These are phyloP conservation scores for Agonum fuliginosum DNA, from an alignment of 2,888 invertebrate species.

Conservation along the genomic window DNA sequence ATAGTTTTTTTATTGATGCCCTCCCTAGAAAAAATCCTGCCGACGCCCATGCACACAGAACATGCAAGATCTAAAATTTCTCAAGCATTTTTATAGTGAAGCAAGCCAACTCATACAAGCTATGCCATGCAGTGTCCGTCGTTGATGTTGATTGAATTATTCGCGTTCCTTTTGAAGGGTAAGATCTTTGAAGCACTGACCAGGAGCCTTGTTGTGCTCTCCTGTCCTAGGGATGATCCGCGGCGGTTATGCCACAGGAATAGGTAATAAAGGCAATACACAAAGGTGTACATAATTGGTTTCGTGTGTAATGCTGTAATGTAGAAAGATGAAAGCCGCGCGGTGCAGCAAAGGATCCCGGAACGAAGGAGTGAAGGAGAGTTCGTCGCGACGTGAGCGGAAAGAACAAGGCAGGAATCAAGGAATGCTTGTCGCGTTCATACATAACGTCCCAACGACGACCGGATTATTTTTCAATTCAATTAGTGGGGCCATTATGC, in stretches of 20 bases:
- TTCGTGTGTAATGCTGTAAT: conserved; percentile 72
- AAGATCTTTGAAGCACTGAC: conserved; percentile 38
- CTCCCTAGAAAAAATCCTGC: too few relatives aligned
- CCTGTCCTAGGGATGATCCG: conserved; percentile 45
- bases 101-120: too few relatives aligned
- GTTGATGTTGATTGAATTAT: conserved; percentile 61
- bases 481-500: conserved; percentile 54
- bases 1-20: too few relatives aligned
- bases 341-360: conserved; percentile 67
- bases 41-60: too few relatives aligned
- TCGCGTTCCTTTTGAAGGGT: conserved; percentile 60
- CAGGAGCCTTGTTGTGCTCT: neutral
- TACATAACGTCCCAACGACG: conserved; percentile 7
- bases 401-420: conserved; percentile 65
- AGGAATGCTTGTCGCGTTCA: conserved; percentile 36
- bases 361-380: conserved; percentile 66
- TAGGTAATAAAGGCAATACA: conserved; percentile 70
- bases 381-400: conserved; percentile 68
- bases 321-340: conserved; percentile 71
- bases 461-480: conserved; percentile 51
- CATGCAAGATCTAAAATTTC: conserved; percentile 61
- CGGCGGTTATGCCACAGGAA: conserved; percentile 61
- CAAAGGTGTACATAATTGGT: conserved; percentile 73
- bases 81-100: conserved; percentile 60
- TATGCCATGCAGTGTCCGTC: neutral